A percentile compares a stretch with the other conserved stretches of the same genome.
These are phyloP conservation scores for Microcebus ravelobensis DNA, from an alignment of 2,113 vertebrate genomes.

Conservation along the genomic window DNA sequence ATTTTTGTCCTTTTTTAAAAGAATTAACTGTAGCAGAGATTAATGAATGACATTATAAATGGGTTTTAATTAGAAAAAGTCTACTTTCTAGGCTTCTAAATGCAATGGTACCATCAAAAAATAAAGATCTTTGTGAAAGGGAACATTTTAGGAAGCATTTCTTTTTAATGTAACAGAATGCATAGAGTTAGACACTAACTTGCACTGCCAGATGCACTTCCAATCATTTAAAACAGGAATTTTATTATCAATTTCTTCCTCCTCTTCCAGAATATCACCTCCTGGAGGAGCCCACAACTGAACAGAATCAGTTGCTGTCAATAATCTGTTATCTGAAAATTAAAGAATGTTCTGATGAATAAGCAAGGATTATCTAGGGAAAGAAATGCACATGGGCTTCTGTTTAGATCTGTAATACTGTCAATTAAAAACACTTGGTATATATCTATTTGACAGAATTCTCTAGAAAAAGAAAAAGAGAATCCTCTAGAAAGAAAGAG, in stretches of 20 bases:
- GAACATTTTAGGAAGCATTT: slow-evolving; percentile 17
- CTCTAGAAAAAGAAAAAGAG: background rate
- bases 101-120: background rate
- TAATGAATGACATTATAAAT: background rate
- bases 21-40: slow-evolving; percentile 7
- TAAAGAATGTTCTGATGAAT: slow-evolving; percentile 66
- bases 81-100: slow-evolving; percentile 12
- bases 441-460: background rate
- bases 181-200: slow-evolving; percentile 85
- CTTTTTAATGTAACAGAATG: background rate
- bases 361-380: slow-evolving; percentile 45
- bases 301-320: slow-evolving; percentile 95
- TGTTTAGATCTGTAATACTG: background rate
- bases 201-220: slow-evolving; percentile 99
- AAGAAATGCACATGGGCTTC: background rate
- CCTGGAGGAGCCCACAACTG: slow-evolving; percentile 97
- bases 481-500: background rate
- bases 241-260: slow-evolving; percentile 91
- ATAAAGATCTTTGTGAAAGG: slow-evolving; percentile 12
- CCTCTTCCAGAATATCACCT: slow-evolving; percentile 92
- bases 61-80: background rate
- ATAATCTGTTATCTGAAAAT: slow-evolving; percentile 93
- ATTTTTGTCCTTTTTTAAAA: background rate
- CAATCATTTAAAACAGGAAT: slow-evolving; percentile 94
- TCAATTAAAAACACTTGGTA: background rate